Evolutionary conservation across 2,797 vertebrate genomes (phyloP), one percentile per base, ranked within the genome.

Genomic region (Parotocinclus haroldoi): DNA sequence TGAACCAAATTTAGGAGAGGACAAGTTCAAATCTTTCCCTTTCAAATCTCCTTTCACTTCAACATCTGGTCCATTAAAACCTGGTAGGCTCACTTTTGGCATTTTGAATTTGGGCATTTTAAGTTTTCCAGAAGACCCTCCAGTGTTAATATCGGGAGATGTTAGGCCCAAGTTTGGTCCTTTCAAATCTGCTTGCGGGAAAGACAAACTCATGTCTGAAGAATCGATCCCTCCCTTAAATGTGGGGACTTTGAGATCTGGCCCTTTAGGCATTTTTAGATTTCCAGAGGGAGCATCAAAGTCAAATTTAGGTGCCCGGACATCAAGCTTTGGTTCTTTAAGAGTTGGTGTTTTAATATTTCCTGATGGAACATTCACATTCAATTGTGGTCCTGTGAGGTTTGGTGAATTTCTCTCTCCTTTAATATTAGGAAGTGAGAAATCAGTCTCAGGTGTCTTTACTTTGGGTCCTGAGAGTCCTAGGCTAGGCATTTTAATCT

Each of bases 141-240:
- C 76, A 56, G 77, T 66, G 45, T 75, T 69, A 4, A 76, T 0
- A 75, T 86, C 73, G 66, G 84, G 78, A 63, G 73, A 17, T 4
- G 80, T 68, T 5, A 79, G 1, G 50, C 85, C 72, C n/a, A 84
- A 55, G 8, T 71, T 83, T 0, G 86, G 79, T 40, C 77, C 18
- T 19, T 80, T 78, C 0, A 84, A 14, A 40, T 80, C 66, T 39
- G 74, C 8, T 12, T 77, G 38, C 61, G 62, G 14, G 55, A 58
- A 36, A 59, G 42, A 6, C 12, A 73, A 12, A 19, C 77, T 63
- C 0, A 62, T 1, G 42, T 80, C 65, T 62, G 85, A 81, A 12
- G 56, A 10, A 5, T 77, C 60, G 0, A 80, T 4, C 36, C 79
- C 63, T 7, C 53, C 54, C 13, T 67, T 67, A 73, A 58, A 0